Conservation (phyloP, 1,140 invertebrate genomes). For the Carcinoscorpius rotundicauda region DNA sequence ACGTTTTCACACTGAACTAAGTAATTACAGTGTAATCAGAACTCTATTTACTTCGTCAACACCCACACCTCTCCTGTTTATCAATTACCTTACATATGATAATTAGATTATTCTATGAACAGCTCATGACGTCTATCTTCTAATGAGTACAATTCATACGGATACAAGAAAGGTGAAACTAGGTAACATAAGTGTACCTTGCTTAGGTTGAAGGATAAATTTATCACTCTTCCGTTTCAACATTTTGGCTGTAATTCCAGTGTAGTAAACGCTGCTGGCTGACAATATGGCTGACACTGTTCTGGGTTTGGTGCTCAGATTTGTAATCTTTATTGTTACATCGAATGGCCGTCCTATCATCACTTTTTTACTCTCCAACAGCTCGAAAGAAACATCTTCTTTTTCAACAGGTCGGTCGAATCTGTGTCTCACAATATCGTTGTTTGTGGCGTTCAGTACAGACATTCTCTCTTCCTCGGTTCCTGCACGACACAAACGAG, state of each 20-base stretch:
- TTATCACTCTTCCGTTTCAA: slow-evolving; percentile 50
- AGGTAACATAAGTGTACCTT: slow-evolving; percentile 15
- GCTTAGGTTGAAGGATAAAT: slow-evolving; percentile 21
- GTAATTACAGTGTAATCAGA: no score
- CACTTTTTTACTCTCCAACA: slow-evolving; percentile 69
- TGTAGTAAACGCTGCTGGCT: slow-evolving; percentile 58
- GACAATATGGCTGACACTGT: slow-evolving; percentile 49
- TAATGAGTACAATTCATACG: no score
- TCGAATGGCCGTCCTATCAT: slow-evolving; percentile 67
- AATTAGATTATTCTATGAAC: no score
- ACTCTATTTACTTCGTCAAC: no score
- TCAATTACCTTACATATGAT: no score
- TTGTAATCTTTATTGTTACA: slow-evolving; percentile 22
- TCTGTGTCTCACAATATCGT: slow-evolving; percentile 16
- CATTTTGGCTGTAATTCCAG: slow-evolving; percentile 50
- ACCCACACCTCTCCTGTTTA: no score
- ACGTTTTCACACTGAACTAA: no score
- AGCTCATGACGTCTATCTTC: no score
- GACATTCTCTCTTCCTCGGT: slow-evolving; percentile 56
- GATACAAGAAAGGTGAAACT: no score
- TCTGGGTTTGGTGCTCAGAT: slow-evolving; percentile 42
- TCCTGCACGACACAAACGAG: slow-evolving; percentile 2
- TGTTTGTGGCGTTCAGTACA: slow-evolving; percentile 56
- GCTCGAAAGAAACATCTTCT: slow-evolving; percentile 76
- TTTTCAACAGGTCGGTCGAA: slow-evolving; percentile 36